phyloP scores from a whole-genome alignment of 2,113 vertebrate species.

The Mohoua ochrocephala region DNA sequence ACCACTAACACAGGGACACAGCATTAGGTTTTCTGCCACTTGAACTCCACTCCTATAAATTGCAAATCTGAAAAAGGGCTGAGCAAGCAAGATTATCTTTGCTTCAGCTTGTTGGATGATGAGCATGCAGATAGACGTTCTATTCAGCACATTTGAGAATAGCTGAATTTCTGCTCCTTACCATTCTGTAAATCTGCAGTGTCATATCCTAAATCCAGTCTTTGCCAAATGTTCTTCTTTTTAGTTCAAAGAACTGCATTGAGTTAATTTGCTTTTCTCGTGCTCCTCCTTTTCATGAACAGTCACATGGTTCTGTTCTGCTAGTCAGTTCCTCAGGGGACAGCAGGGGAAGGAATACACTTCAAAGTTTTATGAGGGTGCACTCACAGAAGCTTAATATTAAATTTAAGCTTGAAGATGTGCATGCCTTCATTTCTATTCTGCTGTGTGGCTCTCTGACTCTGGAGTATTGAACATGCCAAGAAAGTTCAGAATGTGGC shows the following conservation, averaged over 20 bases:
- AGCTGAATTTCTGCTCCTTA: conserved; percentile 1
- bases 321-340: not conserved
- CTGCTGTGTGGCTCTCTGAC: not conserved
- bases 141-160: not conserved
- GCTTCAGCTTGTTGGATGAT: not conserved
- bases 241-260: not conserved
- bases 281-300: not conserved
- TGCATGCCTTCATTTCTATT: not conserved
- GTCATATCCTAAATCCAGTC: conserved; percentile 7
- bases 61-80: not conserved
- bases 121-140: not conserved
- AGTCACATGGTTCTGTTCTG: not conserved
- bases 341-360: not conserved
- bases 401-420: conserved; percentile 15
- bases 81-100: not conserved
- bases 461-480: not conserved
- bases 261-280: conserved; percentile 6
- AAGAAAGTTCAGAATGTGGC: not conserved
- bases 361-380: conserved; percentile 49
- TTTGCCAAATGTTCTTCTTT: not conserved
- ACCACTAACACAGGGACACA: not conserved
- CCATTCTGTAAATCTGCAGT: not conserved
- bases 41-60: not conserved
- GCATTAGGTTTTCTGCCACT: not conserved
- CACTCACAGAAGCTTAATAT: conserved; percentile 28